Base-by-base conservation (phyloP, 37 sponge, comb jelly and placozoan genomes). In the Hexactinellida sp. region DNA sequence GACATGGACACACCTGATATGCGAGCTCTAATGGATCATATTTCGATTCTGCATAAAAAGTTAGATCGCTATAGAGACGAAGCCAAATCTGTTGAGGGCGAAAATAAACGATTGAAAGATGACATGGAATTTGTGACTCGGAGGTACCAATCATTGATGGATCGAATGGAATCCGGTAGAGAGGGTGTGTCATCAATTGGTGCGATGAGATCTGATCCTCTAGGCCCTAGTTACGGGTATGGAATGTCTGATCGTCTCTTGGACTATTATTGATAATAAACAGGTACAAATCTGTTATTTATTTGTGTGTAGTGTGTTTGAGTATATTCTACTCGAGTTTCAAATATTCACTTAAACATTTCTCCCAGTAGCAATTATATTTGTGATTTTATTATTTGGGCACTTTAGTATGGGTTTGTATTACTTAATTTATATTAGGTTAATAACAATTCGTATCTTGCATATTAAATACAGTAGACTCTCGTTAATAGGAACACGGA, bases 81-180 rank as follows among this genome's bases (percentile, higher is more conserved):
- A 7, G 76, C 76, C 5, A 63, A 63, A 63, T 25, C 76, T 25
- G 34, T 63, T 63, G 76, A 63, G 76, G 76, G 76, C 5, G 76
- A 63, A 28, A 63, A 63, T n/a, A 63, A 63, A 28, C 76, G 76
- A 25, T 63, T 63, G 76, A 63, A 63, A n/a, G 76, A 63, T n/a
- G 76, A 63, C 76, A n/a, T 63, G 21, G 76, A 63, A 25, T 63
- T 63, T 23, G 13, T 63, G 28, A 63, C 76, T 28, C 25, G 76
- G 21, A 10, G 76, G 28, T 63, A 63, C 34, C 76, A 63, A 23
- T 25, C 76, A 5, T 28, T 63, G 32, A 10, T 28, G 30, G 76
- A 63, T 23, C 25, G 76, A 23, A 23, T 63, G 25, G 76, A 63
- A 23, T n/a, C 13, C 1, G 76, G 76, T 3, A 1, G 76, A 25